Conservation (phyloP, 1,140 invertebrate species). For the Protaetia brevitarsis region DNA sequence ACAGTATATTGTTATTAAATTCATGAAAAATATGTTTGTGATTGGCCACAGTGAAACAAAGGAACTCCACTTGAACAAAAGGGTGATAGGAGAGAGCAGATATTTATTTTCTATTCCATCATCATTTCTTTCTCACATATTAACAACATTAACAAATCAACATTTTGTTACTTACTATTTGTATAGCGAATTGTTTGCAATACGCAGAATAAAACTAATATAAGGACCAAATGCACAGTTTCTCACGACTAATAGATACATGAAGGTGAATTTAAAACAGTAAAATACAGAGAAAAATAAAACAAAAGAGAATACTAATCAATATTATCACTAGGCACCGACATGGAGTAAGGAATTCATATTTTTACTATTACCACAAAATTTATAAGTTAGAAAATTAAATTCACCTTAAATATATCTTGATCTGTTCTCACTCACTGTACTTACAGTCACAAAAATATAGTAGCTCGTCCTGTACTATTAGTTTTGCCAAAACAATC, state of each 20-base stretch:
- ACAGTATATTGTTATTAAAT: background rate
- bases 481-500: background rate
- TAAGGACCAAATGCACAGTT: slow-evolving; percentile 29
- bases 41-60: slow-evolving; percentile 33
- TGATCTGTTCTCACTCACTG: slow-evolving; percentile 32
- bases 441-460: slow-evolving; percentile 36
- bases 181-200: slow-evolving; percentile 21
- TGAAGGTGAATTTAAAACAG: slow-evolving; percentile 18
- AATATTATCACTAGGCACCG: too few species aligned
- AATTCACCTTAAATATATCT: slow-evolving; percentile 18
- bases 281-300: too few species aligned
- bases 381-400: too few species aligned
- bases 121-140: background rate
- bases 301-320: too few species aligned
- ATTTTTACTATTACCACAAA: too few species aligned
- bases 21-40: slow-evolving; percentile 26
- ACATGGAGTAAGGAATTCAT: too few species aligned
- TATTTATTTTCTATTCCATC: too few species aligned
- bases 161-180: background rate
- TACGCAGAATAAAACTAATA: slow-evolving; percentile 26
- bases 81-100: slow-evolving; percentile 29
- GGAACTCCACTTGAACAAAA: slow-evolving; percentile 19
- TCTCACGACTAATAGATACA: slow-evolving; percentile 18
- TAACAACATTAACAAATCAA: background rate
- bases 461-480: slow-evolving; percentile 18